Percentiles rank a stretch among this genome's conserved stretches.
Evolutionary conservation across 2,797 vertebrate genomes (phyloP).

Genomic region (Coregonus ussuriensis): DNA sequence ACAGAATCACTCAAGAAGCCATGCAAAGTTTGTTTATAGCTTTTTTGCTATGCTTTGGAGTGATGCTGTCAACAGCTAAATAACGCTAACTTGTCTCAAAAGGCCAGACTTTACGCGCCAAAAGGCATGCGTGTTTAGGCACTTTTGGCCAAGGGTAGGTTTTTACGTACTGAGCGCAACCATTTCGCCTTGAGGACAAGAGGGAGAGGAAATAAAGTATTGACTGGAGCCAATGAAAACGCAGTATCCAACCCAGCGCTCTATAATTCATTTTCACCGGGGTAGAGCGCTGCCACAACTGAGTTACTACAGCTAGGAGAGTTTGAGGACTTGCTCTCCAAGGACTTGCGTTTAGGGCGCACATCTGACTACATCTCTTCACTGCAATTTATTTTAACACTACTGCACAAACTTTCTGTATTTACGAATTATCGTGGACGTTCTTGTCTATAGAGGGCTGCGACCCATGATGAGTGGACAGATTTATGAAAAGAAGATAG

Average conservation of each 20-base stretch:
- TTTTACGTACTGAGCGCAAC: constrained; percentile 50
- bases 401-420: constrained; percentile 28
- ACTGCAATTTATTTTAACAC: constrained; percentile 20
- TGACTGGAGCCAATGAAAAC: constrained; percentile 87
- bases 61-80: constrained; percentile 48
- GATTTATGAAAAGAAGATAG: constrained; percentile 93
- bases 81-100: constrained; percentile 39
- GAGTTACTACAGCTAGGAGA: constrained; percentile 64
- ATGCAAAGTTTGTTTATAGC: background rate
- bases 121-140: constrained; percentile 48
- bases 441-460: constrained; percentile 40
- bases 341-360: constrained; percentile 53
- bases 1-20: background rate
- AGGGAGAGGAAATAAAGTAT: constrained; percentile 42
- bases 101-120: constrained; percentile 4
- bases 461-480: constrained; percentile 83
- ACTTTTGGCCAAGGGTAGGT: constrained; percentile 53
- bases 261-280: constrained; percentile 90
- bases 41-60: background rate
- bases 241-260: constrained; percentile 82
- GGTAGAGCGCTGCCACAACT: constrained; percentile 76
- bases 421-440: constrained; percentile 23
- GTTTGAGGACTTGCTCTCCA: constrained; percentile 52
- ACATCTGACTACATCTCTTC: constrained; percentile 19
- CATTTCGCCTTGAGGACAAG: constrained; percentile 83